Percentiles rank a stretch among this genome's conserved stretches.
Conservation (phyloP, 2,888 invertebrate species). For the Polylopha cassiicola region DNA sequence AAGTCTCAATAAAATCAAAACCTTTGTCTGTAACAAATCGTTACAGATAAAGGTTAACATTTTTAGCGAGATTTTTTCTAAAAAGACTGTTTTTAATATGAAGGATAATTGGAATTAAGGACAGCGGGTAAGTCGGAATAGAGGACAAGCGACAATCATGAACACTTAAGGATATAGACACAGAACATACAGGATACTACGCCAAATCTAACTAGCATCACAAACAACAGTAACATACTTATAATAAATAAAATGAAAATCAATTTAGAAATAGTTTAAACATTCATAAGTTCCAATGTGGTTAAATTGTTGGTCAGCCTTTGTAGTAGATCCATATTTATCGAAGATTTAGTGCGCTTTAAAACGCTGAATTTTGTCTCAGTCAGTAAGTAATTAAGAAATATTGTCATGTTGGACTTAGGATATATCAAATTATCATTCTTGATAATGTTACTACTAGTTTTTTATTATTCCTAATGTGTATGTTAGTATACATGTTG, state of each 20-base stretch:
- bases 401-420: too few species aligned
- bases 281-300: too few species aligned
- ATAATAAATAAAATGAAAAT: neutral
- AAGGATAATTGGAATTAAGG: conserved; percentile 29
- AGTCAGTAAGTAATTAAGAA: too few species aligned
- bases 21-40: conserved; percentile 51
- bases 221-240: conserved; percentile 29
- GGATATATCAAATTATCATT: too few species aligned
- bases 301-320: too few species aligned
- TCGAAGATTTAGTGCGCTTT: too few species aligned
- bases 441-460: too few species aligned
- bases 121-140: conserved; percentile 31
- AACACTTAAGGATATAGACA: conserved; percentile 30
- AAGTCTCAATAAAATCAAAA: conserved; percentile 43
- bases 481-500: too few species aligned
- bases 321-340: too few species aligned
- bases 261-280: too few species aligned
- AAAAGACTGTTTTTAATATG: conserved; percentile 41
- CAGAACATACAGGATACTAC: conserved; percentile 32
- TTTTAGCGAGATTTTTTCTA: conserved; percentile 33
- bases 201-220: conserved; percentile 37
- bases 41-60: conserved; percentile 59
- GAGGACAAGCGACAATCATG: conserved; percentile 31
- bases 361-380: too few species aligned
- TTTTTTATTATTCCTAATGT: too few species aligned